Evolutionary conservation across 2,113 vertebrate species (phyloP), one percentile per base, ranked within the genome.

Genomic region (Esox niger): DNA sequence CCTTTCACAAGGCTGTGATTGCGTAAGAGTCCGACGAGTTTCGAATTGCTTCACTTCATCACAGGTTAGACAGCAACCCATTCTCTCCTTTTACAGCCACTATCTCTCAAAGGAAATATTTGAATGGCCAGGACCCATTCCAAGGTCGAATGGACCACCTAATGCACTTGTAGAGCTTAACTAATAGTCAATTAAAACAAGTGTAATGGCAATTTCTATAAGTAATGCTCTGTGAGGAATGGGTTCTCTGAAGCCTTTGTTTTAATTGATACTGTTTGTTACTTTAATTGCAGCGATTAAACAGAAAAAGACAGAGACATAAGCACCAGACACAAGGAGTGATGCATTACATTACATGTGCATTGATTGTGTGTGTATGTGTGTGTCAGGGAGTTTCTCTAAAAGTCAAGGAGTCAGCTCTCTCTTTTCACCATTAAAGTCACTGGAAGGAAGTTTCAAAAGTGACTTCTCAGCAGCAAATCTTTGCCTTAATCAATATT

Each of bases 401-500:
- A 56, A 56, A 59, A 72, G 71, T 20, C 1, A 58, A 62, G 56
- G 58, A 73, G 69, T 74, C 65, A 69, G 52, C 56, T 78, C 75
- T 62, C 71, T 84, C 77, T 74, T 66, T 80, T 76, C 84, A 78
- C 83, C 82, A 76, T 85, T 84, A 82, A 81, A 85, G 82, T 82
- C 80, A 63, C 70, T 38, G 35, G 11, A 13, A 70, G 77, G 76
- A 85, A 87, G 87, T 88, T 88, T 79, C 56, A 83, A 81, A 84
- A 89, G 85, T 79, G 78, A 86, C 84, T 84, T 86, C 81, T 83
- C 79, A 84, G 86, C 76, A 84, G 74, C 78, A 77, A 82, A 86
- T 82, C 79, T 76, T 78, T 74, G 62, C 80, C 72, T 85, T 83
- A 84, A 90, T 91, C 89, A 91, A 91, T 91, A 91, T 91, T 90